Percentiles rank a stretch among this genome's conserved stretches.
phyloP scores from a whole-genome alignment of 2,888 invertebrate genomes.

The Cataglyphis altisquamis region DNA sequence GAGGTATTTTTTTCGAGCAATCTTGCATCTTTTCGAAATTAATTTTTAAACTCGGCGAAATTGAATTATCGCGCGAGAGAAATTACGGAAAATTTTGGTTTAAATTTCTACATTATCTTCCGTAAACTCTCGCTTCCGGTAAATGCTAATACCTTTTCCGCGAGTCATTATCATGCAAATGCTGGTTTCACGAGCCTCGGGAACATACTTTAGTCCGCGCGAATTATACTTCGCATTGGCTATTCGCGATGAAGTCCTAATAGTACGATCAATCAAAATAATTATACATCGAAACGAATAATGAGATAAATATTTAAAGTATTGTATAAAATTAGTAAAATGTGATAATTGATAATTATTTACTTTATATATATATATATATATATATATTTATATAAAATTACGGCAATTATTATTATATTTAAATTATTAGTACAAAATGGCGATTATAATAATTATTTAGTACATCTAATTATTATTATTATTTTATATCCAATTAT shows the following conservation, averaged over 20 bases:
- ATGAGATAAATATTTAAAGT: neutral
- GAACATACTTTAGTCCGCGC: slow-evolving; percentile 14
- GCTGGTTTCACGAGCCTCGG: slow-evolving; percentile 11
- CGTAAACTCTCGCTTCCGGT: slow-evolving; percentile 46
- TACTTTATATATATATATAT: neutral
- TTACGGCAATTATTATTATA: neutral
- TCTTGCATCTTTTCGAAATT: neutral
- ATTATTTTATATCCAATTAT: slow-evolving; percentile 24
- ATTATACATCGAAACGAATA: neutral
- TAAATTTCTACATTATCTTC: slow-evolving; percentile 31
- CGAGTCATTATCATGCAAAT: slow-evolving; percentile 51
- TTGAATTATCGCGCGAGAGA: neutral
- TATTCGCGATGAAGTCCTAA: slow-evolving; percentile 7
- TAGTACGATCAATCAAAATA: slow-evolving; percentile 10
- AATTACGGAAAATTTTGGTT: slow-evolving; percentile 1
- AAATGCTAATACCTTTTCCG: slow-evolving; percentile 45
- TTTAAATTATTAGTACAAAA: neutral
- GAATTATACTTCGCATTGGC: slow-evolving; percentile 23
- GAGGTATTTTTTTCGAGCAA: neutral
- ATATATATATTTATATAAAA: neutral
- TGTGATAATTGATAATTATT: slow-evolving; percentile 3
- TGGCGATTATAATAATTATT: neutral
- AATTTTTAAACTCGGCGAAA: slow-evolving; percentile 1
- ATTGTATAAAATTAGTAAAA: neutral
- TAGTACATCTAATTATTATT: neutral